These are phyloP conservation scores for Heliconius nattereri DNA, from an alignment of 1,140 invertebrate species.

Conservation along the genomic window DNA sequence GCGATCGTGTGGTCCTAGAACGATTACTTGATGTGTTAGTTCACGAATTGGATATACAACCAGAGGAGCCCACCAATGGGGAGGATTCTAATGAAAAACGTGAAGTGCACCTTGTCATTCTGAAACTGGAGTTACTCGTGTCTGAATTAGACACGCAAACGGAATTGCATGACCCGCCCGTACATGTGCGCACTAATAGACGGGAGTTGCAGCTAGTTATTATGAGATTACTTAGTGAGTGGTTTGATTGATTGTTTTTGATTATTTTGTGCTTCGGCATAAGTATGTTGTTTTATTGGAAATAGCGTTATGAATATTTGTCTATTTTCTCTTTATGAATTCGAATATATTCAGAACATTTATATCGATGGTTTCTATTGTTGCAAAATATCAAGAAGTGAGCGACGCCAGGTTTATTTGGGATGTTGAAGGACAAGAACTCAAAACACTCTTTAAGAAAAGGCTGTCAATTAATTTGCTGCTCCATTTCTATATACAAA, in stretches of 20 bases:
- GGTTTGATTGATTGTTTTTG: constrained; percentile 9
- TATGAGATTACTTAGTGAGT: constrained; percentile 73
- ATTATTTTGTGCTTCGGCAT: background rate
- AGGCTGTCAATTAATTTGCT: too few species aligned
- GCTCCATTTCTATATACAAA: too few species aligned
- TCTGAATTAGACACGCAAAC: constrained; percentile 87
- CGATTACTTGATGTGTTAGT: constrained; percentile 88
- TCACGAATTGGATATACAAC: constrained; percentile 88
- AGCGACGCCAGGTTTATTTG: too few species aligned
- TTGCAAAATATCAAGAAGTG: too few species aligned
- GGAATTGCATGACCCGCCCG: constrained; percentile 55
- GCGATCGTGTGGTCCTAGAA: constrained; percentile 89
- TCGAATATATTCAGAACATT: too few species aligned
- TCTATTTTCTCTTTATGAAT: too few species aligned
- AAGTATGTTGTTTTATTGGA: too few species aligned
- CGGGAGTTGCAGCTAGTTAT: constrained; percentile 68
- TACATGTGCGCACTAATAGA: constrained; percentile 62
- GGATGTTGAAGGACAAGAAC: too few species aligned
- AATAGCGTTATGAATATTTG: too few species aligned
- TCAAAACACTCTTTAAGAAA: too few species aligned
- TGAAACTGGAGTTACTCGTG: constrained; percentile 89
- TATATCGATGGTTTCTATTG: too few species aligned
- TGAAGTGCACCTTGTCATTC: constrained; percentile 90
- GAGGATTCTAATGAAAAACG: constrained; percentile 56
- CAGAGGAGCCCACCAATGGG: constrained; percentile 47